Evolutionary conservation across 23 tunicate species (phyloP).

Genomic region (Diplosoma virens): DNA sequence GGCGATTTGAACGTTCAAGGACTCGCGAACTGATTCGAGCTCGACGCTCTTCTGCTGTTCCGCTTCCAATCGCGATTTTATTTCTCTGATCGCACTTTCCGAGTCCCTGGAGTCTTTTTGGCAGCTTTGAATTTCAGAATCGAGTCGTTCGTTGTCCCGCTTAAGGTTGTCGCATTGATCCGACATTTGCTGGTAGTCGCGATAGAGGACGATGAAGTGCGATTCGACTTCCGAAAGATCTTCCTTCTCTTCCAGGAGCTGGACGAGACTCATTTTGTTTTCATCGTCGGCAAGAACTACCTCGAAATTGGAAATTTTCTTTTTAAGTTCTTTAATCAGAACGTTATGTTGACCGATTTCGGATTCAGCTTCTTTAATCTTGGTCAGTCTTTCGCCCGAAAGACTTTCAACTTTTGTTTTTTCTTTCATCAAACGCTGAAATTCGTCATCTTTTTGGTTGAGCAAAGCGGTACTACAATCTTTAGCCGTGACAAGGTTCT

Average conservation of each 20-base stretch:
- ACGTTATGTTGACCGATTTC: background rate
- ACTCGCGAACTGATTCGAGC: background rate
- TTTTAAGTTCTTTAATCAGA: background rate
- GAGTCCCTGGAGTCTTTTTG: no score
- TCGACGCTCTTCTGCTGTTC: background rate
- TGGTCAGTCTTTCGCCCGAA: background rate
- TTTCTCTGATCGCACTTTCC: no score
- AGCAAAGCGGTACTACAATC: no score
- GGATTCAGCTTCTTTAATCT: background rate
- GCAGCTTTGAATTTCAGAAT: no score
- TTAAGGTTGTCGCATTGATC: background rate
- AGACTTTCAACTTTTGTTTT: background rate
- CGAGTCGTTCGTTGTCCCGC: no score
- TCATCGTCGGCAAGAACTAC: slow-evolving; percentile 1
- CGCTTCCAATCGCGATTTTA: no score
- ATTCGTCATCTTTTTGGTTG: no score
- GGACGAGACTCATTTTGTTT: slow-evolving; percentile 6
- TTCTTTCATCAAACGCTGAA: background rate
- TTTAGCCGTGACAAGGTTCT: no score
- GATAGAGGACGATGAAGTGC: slow-evolving; percentile 33
- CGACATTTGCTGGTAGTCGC: background rate
- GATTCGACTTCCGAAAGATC: slow-evolving; percentile 40
- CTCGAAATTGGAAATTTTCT: slow-evolving; percentile 21
- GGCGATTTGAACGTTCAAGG: background rate
- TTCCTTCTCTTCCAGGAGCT: slow-evolving; percentile 21